Evolutionary conservation across 2,888 invertebrate genomes (phyloP).

Genomic region (Cosmorhoe ocellata): DNA sequence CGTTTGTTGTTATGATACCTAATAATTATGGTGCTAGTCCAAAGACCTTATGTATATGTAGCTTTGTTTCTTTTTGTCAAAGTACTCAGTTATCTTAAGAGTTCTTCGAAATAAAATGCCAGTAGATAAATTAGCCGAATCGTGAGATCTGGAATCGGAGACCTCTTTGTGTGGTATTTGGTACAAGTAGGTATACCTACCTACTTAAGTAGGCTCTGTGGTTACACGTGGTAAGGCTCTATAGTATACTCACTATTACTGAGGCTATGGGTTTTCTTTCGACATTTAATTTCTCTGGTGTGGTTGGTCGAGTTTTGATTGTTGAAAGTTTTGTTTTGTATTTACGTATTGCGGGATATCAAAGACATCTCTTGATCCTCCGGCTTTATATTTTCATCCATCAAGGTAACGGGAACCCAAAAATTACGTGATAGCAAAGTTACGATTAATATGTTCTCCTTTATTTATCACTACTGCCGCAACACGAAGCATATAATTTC

Average conservation of each 20-base stretch:
- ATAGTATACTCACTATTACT: too few species aligned
- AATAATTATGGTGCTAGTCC: too few species aligned
- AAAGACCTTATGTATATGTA: too few species aligned
- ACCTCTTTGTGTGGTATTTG: background rate
- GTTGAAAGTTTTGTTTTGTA: too few species aligned
- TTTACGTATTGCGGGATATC: too few species aligned
- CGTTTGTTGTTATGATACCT: too few species aligned
- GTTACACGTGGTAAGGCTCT: too few species aligned
- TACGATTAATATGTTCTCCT: conserved; percentile 22
- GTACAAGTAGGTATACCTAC: background rate
- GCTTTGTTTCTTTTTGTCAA: too few species aligned
- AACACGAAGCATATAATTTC: conserved; percentile 51
- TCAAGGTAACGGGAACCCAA: conserved; percentile 17
- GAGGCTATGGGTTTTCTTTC: background rate
- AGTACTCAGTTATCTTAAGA: too few species aligned
- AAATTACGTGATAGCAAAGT: conserved; percentile 17
- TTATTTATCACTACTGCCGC: conserved; percentile 31
- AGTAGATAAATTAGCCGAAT: background rate
- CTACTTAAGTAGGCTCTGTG: background rate
- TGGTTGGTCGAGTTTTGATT: too few species aligned
- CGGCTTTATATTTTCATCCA: background rate
- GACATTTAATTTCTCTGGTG: too few species aligned
- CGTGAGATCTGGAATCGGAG: background rate
- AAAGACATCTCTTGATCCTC: too few species aligned
- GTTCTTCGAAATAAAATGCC: background rate